Percentiles rank a stretch among this genome's conserved stretches.
Evolutionary conservation across 2,797 vertebrate species (phyloP).

Genomic region (Eptatretus atami): DNA sequence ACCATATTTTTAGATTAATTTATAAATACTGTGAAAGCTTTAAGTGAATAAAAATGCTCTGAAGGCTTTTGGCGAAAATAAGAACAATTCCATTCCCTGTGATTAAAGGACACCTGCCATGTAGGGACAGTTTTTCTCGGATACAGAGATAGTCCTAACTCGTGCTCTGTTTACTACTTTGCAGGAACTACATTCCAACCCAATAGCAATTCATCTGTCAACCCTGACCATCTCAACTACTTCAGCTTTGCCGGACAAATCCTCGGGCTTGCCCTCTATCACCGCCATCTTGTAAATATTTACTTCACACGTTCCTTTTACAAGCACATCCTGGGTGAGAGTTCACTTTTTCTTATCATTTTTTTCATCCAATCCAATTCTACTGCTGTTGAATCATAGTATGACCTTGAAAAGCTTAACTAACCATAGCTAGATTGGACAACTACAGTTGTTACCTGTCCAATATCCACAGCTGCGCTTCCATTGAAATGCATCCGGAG

Average conservation of each 20-base stretch:
- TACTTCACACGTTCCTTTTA: constrained; percentile 98
- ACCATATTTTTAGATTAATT: no score
- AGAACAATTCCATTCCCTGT: neutral
- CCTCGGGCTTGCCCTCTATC: constrained; percentile 68
- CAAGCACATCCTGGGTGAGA: constrained; percentile 86
- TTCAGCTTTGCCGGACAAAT: constrained; percentile 88
- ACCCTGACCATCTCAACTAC: constrained; percentile 90
- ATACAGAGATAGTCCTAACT: no score
- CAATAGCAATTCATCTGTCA: constrained; percentile 93
- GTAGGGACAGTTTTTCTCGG: no score
- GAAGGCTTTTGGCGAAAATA: neutral
- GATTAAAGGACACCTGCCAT: no score
- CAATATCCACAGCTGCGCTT: no score
- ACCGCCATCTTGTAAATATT: constrained; percentile 82
- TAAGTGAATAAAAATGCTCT: neutral
- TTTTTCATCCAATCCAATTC: no score
- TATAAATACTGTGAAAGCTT: neutral
- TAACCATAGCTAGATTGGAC: no score
- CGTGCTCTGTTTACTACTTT: neutral
- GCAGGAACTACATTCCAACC: constrained; percentile 90
- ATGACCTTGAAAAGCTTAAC: no score
- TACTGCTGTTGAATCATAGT: no score
- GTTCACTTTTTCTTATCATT: neutral
- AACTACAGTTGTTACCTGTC: no score
- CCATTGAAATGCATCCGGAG: no score